These are phyloP conservation scores for Dendrocincla tyrannina DNA, from an alignment of 2,797 vertebrate species.

Conservation along the genomic window DNA sequence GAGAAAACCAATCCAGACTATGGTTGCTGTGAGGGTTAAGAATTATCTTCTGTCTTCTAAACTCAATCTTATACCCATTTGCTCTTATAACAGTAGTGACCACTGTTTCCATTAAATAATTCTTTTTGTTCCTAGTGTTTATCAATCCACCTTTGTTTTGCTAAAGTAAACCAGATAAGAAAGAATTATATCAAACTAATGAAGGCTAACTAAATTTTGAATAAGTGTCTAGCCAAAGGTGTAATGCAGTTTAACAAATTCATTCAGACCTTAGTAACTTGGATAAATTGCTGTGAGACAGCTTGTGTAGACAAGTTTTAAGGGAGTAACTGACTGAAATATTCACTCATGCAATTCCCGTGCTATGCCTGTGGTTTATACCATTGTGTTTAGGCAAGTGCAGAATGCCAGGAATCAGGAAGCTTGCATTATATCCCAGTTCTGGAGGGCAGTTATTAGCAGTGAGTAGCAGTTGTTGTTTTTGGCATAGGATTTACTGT, in stretches of 20 bases:
- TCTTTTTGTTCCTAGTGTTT: background rate
- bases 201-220: background rate
- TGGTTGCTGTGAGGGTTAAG: background rate
- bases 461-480: background rate
- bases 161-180: slow-evolving; percentile 9
- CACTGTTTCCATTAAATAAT: background rate
- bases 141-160: background rate
- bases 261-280: background rate
- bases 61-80: background rate
- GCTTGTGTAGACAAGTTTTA: background rate
- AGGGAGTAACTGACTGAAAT: background rate
- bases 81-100: background rate
- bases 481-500: background rate
- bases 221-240: background rate
- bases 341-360: background rate
- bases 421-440: background rate
- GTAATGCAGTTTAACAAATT: background rate
- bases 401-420: background rate
- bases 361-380: background rate
- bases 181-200: background rate
- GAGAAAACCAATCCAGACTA: background rate
- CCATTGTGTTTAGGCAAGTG: background rate
- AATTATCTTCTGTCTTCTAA: background rate
- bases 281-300: background rate
- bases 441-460: background rate